Evolutionary conservation across 1,140 invertebrate genomes (phyloP).

Genomic region (Samia ricini): DNA sequence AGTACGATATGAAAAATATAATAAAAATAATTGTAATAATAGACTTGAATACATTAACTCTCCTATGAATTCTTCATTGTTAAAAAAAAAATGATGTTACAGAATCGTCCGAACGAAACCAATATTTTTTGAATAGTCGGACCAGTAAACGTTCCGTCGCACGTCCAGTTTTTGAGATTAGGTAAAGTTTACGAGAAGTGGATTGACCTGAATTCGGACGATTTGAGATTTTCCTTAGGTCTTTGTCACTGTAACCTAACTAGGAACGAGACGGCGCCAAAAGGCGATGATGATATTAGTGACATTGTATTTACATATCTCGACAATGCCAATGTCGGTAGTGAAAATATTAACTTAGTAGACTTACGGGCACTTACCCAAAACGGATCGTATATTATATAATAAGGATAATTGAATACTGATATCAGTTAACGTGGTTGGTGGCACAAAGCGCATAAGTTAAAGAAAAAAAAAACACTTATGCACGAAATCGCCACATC

Average conservation of each 20-base stretch:
- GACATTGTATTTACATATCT: background rate
- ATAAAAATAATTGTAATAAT: background rate
- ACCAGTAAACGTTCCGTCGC: conserved; percentile 74
- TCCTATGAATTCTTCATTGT: no score
- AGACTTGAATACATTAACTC: no score
- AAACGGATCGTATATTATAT: conserved; percentile 15
- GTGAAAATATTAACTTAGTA: conserved; percentile 3
- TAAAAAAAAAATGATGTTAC: no score
- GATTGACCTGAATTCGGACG: conserved; percentile 19
- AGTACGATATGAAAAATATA: conserved; percentile 48
- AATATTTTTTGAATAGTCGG: conserved; percentile 30
- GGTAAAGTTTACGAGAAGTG: conserved; percentile 72
- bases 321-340: conserved; percentile 26
- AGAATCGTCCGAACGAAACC: background rate
- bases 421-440: background rate
- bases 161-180: conserved; percentile 73
- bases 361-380: background rate
- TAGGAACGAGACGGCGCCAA: background rate
- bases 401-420: conserved; percentile 12
- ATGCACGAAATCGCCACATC: conserved; percentile 17
- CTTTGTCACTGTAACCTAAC: background rate
- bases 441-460: conserved; percentile 1
- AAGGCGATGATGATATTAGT: background rate
- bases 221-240: background rate
- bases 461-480: background rate